Percentiles rank a stretch among this genome's conserved stretches.
Evolutionary conservation across 2,113 vertebrate species (phyloP).

Genomic region (Loxodonta africana): DNA sequence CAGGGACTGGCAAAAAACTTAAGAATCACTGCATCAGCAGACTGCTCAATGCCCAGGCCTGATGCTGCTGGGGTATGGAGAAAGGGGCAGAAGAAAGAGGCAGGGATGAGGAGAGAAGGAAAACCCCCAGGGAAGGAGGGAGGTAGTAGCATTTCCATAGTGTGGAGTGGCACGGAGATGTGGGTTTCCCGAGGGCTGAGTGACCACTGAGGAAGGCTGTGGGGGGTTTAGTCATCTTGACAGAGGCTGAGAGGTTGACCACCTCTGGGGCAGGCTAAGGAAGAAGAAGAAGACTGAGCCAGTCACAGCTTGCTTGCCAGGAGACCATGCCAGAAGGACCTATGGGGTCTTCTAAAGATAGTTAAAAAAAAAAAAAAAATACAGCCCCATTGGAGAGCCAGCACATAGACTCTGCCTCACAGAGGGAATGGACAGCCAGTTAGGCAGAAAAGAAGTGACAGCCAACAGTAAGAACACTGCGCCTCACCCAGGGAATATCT

Average conservation of each 20-base stretch:
- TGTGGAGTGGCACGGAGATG: not conserved
- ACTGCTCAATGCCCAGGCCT: not conserved
- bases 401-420: not conserved
- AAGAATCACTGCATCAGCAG: not conserved
- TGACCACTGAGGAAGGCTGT: not conserved
- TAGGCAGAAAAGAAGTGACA: not conserved
- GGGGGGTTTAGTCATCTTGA: not conserved
- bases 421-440: not conserved
- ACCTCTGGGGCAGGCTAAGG: not conserved
- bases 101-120: not conserved
- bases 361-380: too few species aligned
- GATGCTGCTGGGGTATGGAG: not conserved
- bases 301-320: not conserved
- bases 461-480: not conserved
- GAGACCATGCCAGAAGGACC: not conserved
- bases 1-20: not conserved
- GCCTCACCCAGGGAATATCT: not conserved
- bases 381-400: not conserved
- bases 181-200: not conserved
- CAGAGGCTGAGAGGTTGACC: not conserved
- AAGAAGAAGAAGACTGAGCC: not conserved
- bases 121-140: too few species aligned
- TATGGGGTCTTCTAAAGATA: too few species aligned
- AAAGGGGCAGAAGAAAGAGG: not conserved
- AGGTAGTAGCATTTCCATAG: not conserved